A percentile compares a stretch with the other conserved stretches of the same genome.
These are phyloP conservation scores for Lasiommata megera DNA, from an alignment of 2,888 invertebrate species.

Conservation along the genomic window DNA sequence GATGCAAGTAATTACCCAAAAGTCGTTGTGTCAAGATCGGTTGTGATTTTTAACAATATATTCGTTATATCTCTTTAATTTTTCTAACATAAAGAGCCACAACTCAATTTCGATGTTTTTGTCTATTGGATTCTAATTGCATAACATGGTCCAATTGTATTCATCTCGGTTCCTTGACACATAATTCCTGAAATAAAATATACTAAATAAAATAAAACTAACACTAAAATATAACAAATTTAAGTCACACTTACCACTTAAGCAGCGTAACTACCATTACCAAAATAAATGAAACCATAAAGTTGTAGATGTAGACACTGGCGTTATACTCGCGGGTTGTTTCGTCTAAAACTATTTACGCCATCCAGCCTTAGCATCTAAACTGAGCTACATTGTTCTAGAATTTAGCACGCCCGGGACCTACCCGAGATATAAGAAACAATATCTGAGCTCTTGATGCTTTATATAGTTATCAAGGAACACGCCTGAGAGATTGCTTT, in stretches of 20 bases:
- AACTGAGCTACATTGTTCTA: slow-evolving; percentile 15
- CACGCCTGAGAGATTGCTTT: not conserved
- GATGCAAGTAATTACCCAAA: no score
- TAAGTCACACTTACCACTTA: not conserved
- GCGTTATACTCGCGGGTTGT: slow-evolving; percentile 16
- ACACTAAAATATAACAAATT: no score
- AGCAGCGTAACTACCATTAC: not conserved
- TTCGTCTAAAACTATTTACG: slow-evolving; percentile 19
- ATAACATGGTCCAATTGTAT: no score
- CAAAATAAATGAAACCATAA: not conserved
- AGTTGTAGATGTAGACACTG: not conserved
- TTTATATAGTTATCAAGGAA: not conserved
- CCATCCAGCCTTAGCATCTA: not conserved
- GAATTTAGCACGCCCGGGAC: slow-evolving; percentile 18
- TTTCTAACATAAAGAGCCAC: no score
- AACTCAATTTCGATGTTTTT: no score
- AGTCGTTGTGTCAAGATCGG: no score
- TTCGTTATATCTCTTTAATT: no score
- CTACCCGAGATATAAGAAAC: slow-evolving; percentile 15
- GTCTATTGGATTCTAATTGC: no score
- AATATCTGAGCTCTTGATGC: slow-evolving; percentile 3
- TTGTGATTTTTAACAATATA: no score
- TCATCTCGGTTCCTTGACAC: no score
- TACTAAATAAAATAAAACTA: no score
- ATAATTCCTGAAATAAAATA: no score